Evolutionary conservation across 1,140 invertebrate genomes (phyloP).

Genomic region (Bathynomus jamesi): DNA sequence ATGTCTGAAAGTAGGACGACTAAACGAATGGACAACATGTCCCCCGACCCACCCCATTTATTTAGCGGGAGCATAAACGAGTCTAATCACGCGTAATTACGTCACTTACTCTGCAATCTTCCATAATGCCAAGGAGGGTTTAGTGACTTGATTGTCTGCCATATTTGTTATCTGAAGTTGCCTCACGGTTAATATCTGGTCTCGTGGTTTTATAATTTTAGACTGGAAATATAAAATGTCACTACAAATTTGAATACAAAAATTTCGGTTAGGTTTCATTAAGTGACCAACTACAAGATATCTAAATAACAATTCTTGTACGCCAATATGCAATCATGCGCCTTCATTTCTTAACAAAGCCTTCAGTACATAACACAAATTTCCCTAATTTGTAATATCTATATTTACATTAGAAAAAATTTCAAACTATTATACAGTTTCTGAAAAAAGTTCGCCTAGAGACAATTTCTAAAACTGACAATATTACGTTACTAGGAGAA

Average conservation of each 20-base stretch:
- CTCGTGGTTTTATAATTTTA: slow-evolving; percentile 46
- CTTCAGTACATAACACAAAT: neutral
- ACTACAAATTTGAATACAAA: slow-evolving; percentile 11
- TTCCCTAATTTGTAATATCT: no score
- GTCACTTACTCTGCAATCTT: slow-evolving; percentile 43
- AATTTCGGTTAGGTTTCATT: neutral
- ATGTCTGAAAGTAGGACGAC: no score
- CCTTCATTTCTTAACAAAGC: neutral
- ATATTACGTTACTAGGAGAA: no score
- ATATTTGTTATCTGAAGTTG: slow-evolving; percentile 43
- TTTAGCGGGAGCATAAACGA: no score
- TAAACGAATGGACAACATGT: no score
- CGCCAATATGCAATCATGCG: neutral
- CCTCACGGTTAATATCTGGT: slow-evolving; percentile 42
- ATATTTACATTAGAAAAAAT: no score
- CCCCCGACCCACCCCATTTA: no score
- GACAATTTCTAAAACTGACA: no score
- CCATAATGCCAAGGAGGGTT: slow-evolving; percentile 41
- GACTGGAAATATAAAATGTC: slow-evolving; percentile 44
- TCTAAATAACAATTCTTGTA: neutral
- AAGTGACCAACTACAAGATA: neutral
- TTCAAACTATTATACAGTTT: no score
- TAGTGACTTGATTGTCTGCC: slow-evolving; percentile 42
- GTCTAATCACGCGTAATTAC: no score
- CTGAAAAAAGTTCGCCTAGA: no score